phyloP scores from a whole-genome alignment of 2,113 vertebrate species.

The Otus sunia region DNA sequence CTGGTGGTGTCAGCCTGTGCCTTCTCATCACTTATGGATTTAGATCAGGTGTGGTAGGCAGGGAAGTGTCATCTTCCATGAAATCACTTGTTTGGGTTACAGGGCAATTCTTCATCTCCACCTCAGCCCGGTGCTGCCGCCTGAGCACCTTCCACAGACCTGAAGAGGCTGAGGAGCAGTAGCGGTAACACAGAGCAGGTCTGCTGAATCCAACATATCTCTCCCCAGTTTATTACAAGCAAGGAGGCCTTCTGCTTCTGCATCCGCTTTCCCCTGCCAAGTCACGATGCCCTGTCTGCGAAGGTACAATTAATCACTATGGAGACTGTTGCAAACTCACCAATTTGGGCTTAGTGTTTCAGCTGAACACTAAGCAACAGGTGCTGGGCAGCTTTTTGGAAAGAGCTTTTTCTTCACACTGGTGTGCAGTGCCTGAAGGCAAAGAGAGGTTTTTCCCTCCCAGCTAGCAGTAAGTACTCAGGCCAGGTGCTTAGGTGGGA shows the following conservation, averaged over 20 bases:
- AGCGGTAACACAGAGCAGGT: neutral
- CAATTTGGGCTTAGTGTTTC: neutral
- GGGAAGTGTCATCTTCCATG: neutral
- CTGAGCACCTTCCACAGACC: neutral
- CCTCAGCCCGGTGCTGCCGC: neutral
- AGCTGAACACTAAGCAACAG: neutral
- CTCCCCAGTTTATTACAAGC: neutral
- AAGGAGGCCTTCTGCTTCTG: neutral
- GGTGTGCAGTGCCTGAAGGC: neutral
- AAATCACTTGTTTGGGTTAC: neutral
- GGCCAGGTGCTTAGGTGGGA: neutral
- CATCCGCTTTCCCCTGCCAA: neutral
- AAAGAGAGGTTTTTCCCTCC: neutral
- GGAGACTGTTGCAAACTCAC: neutral
- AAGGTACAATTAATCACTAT: constrained; percentile 9
- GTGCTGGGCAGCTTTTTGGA: neutral
- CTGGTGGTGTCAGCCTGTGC: neutral
- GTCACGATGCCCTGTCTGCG: neutral
- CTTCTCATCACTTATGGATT: neutral
- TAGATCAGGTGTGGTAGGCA: neutral
- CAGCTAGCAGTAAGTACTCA: neutral
- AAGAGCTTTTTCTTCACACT: rapidly evolving
- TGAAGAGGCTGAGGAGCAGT: neutral
- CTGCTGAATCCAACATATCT: neutral
- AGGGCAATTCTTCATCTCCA: neutral